Conservation (phyloP, 2,113 vertebrate species). For the Vombatus ursinus region DNA sequence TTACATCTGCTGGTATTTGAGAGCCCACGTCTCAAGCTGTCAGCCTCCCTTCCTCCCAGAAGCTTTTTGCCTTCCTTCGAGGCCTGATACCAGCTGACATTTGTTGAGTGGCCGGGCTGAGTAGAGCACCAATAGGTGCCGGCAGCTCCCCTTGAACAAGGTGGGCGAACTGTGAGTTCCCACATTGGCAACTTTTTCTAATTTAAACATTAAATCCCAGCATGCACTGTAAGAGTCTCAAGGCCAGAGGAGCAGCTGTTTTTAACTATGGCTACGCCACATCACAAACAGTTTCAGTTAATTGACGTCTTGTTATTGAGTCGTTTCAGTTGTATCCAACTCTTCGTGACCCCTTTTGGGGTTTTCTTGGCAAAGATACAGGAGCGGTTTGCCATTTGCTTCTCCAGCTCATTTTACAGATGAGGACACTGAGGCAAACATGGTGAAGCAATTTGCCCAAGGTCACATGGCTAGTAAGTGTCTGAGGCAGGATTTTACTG, state of each 20-base stretch:
- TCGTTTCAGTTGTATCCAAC: neutral
- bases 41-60: no score
- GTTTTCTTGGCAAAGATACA: neutral
- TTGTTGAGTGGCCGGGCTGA: no score
- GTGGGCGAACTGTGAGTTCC: neutral
- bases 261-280: neutral
- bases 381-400: neutral
- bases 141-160: neutral
- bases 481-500: no score
- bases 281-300: neutral
- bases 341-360: neutral
- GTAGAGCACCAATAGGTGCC: no score
- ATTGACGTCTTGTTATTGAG: neutral
- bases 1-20: no score
- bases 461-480: no score
- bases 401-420: neutral
- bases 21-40: no score
- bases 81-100: no score
- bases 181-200: neutral
- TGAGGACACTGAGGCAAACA: neutral
- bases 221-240: neutral
- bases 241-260: neutral
- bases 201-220: neutral
- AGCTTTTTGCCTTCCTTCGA: no score
- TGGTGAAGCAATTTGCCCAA: neutral